Evolutionary conservation across 1,140 invertebrate species (phyloP).

Genomic region (Manduca sexta): DNA sequence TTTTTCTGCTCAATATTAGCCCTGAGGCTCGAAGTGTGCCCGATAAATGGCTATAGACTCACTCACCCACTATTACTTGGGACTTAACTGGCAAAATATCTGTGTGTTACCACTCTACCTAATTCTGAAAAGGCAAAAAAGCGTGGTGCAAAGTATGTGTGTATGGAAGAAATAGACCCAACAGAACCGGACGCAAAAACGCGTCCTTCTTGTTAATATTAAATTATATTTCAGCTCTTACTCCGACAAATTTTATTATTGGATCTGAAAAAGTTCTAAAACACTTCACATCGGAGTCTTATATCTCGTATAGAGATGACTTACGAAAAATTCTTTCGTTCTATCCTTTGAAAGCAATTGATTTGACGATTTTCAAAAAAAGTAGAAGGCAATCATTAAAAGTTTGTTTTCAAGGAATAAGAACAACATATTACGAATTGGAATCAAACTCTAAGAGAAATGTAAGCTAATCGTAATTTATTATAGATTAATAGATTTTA

Average conservation of each 20-base stretch:
- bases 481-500: too few relatives aligned
- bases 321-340: slow-evolving; percentile 70
- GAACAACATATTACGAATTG: slow-evolving; percentile 69
- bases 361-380: slow-evolving; percentile 74
- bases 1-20: too few relatives aligned
- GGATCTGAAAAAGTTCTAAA: slow-evolving; percentile 29
- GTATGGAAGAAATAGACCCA: too few relatives aligned
- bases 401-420: slow-evolving; percentile 68
- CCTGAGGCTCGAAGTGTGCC: too few relatives aligned
- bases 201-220: too few relatives aligned
- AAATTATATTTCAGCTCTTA: slow-evolving; percentile 53
- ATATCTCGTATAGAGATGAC: background rate
- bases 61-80: too few relatives aligned
- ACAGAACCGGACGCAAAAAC: too few relatives aligned
- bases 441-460: slow-evolving; percentile 55
- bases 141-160: too few relatives aligned
- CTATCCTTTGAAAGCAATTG: slow-evolving; percentile 74
- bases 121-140: too few relatives aligned
- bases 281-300: background rate
- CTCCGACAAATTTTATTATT: slow-evolving; percentile 73
- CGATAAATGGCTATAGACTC: too few relatives aligned
- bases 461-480: slow-evolving; percentile 36
- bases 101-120: too few relatives aligned
- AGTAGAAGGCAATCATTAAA: slow-evolving; percentile 73
- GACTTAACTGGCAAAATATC: too few relatives aligned